These are phyloP conservation scores for Eurois occulta DNA, from an alignment of 2,888 invertebrate species.

Conservation along the genomic window DNA sequence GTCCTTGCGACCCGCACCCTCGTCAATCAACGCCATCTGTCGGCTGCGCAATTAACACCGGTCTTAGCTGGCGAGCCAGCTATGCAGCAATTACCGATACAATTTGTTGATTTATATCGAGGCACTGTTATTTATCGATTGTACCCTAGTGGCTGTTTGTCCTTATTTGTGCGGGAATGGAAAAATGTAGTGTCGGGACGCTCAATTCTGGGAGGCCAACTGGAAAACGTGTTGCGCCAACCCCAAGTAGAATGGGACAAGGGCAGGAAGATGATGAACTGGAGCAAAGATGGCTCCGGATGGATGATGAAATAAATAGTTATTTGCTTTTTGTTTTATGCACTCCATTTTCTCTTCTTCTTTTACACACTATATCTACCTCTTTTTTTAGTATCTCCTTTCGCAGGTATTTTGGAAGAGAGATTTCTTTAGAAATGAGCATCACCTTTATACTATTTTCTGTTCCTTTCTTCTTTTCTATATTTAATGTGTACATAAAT, in stretches of 20 bases:
- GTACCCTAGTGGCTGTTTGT: constrained; percentile 13
- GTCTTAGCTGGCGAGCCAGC: constrained; percentile 34
- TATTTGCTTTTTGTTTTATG: too few relatives aligned
- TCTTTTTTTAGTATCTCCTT: too few relatives aligned
- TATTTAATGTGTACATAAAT: too few relatives aligned
- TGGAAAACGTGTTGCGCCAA: background rate
- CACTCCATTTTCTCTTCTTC: too few relatives aligned
- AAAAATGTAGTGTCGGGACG: background rate
- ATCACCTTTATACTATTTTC: too few relatives aligned
- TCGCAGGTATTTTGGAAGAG: too few relatives aligned
- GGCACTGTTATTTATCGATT: constrained; percentile 48
- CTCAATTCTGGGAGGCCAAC: background rate
- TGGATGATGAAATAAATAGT: too few relatives aligned
- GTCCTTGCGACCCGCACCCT: constrained; percentile 53
- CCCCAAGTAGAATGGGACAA: background rate
- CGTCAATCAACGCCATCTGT: constrained; percentile 69
- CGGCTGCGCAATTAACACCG: constrained; percentile 64
- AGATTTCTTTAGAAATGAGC: too few relatives aligned
- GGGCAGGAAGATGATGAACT: background rate
- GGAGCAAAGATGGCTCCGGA: background rate
- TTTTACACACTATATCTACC: too few relatives aligned
- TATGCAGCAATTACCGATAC: constrained; percentile 53
- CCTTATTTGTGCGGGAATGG: constrained; percentile 7
- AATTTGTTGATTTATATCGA: constrained; percentile 62
- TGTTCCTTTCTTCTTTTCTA: too few relatives aligned